Evolutionary conservation across 2,113 vertebrate genomes (phyloP).

Genomic region (Ptyas mucosa): DNA sequence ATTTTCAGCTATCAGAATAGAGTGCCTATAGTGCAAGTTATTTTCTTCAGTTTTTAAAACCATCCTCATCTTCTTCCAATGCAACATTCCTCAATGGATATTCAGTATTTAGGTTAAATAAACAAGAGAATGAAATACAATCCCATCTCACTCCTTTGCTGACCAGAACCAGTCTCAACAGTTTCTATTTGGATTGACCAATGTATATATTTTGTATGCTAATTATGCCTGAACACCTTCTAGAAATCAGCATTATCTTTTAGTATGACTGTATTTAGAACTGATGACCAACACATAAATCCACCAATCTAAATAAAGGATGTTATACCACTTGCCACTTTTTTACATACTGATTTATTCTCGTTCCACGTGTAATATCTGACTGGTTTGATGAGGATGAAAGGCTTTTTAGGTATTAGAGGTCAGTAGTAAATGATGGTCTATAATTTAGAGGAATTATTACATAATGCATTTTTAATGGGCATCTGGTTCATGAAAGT

Average conservation of each 20-base stretch:
- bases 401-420: background rate
- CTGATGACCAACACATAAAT: slow-evolving; percentile 22
- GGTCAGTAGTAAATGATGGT: slow-evolving; percentile 11
- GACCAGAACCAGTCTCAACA: background rate
- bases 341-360: slow-evolving; percentile 15
- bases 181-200: background rate
- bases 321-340: slow-evolving; percentile 13
- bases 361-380: background rate
- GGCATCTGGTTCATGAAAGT: background rate
- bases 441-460: slow-evolving; percentile 30
- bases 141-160: background rate
- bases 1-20: background rate
- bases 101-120: background rate
- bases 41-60: background rate
- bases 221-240: background rate
- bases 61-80: background rate
- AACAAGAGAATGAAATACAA: background rate
- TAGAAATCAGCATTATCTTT: background rate
- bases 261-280: slow-evolving; percentile 10
- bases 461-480: slow-evolving; percentile 11
- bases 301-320: background rate
- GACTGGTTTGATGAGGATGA: background rate
- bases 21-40: background rate
- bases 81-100: background rate
- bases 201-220: background rate